Evolutionary conservation across 2,797 vertebrate genomes (phyloP).

Genomic region (Aldrovandia affinis): DNA sequence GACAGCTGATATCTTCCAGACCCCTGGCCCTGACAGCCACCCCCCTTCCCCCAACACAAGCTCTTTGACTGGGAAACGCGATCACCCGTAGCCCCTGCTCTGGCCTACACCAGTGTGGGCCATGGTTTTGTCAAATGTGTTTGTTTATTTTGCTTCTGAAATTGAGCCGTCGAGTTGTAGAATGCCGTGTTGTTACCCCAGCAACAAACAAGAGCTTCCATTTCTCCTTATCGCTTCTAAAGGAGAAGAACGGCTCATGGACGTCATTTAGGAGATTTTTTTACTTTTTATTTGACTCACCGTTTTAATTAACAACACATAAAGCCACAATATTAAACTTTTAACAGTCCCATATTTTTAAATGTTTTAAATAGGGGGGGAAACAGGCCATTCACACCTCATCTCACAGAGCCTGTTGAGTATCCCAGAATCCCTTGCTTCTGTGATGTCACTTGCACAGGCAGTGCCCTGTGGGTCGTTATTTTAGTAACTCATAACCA

Average conservation of each 20-base stretch:
- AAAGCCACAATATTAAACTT: not conserved
- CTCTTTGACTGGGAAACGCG: conserved; percentile 40
- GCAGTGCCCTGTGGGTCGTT: too few species aligned
- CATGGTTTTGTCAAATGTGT: conserved; percentile 5
- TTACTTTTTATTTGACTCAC: not conserved
- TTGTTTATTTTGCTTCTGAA: conserved; percentile 31
- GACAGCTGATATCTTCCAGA: conserved; percentile 55
- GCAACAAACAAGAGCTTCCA: not conserved
- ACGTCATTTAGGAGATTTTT: too few species aligned
- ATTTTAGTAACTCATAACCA: too few species aligned
- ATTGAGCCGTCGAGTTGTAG: not conserved
- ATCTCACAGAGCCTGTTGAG: not conserved
- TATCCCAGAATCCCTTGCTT: not conserved
- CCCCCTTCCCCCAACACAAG: conserved; percentile 33
- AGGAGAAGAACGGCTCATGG: too few species aligned
- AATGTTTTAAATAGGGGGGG: not conserved
- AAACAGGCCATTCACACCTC: not conserved
- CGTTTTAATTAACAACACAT: not conserved
- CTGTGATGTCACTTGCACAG: not conserved
- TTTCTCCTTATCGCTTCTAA: not conserved
- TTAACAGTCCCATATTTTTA: not conserved
- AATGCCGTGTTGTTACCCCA: not conserved
- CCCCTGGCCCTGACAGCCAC: conserved; percentile 40
- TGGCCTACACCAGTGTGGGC: conserved; percentile 32
- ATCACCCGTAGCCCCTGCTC: conserved; percentile 38